These are phyloP conservation scores for Dryomyza anilis DNA, from an alignment of 2,888 invertebrate genomes.

Conservation along the genomic window DNA sequence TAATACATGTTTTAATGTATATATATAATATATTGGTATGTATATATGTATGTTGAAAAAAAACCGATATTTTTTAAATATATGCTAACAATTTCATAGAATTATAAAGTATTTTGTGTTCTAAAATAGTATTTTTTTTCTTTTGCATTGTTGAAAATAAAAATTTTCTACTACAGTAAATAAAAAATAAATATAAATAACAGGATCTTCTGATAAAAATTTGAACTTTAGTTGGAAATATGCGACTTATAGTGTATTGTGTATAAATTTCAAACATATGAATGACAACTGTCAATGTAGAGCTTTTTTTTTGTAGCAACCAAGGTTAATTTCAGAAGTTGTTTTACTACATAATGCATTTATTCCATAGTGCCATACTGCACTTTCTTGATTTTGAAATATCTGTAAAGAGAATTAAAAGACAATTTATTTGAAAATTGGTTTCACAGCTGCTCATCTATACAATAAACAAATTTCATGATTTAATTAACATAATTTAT, in stretches of 20 bases:
- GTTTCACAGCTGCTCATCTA: not conserved
- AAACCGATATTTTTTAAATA: not conserved
- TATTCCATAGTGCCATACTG: slow-evolving; percentile 92
- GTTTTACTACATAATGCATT: no score
- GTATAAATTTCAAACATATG: no score
- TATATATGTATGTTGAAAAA: not conserved
- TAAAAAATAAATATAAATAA: not conserved
- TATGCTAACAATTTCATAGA: not conserved
- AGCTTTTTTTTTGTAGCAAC: no score
- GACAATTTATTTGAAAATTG: no score
- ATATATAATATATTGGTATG: slow-evolving; percentile 2
- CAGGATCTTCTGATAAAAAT: not conserved
- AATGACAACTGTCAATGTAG: no score
- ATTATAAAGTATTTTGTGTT: no score
- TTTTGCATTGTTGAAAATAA: no score
- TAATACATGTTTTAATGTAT: not conserved
- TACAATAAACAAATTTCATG: no score
- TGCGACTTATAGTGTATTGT: not conserved
- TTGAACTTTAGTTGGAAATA: not conserved
- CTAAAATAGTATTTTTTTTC: no score
- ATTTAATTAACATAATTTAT: no score
- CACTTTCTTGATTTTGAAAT: slow-evolving; percentile 87
- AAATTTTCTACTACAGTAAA: no score
- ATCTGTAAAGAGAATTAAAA: slow-evolving; percentile 69
- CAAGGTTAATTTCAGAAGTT: no score